These are phyloP conservation scores for Diabrotica virgifera DNA, from an alignment of 1,140 invertebrate genomes.

Conservation along the genomic window DNA sequence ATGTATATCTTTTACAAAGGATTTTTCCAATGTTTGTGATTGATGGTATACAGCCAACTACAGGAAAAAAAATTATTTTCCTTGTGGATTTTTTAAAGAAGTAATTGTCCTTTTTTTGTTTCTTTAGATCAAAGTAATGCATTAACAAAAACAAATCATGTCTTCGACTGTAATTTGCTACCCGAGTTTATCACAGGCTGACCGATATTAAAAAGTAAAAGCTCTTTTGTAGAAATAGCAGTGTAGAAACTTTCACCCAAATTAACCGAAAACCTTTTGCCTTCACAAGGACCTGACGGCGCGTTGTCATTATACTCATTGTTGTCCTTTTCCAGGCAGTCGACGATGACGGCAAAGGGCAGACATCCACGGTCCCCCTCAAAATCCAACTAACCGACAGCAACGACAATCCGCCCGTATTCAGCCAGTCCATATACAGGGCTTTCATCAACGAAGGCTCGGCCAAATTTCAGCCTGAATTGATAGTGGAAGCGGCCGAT, in stretches of 20 bases:
- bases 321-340: constrained; percentile 60
- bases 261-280: not conserved
- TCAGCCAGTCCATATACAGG: constrained; percentile 68
- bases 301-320: not conserved
- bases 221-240: not conserved
- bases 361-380: constrained; percentile 72
- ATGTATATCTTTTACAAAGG: too few relatives aligned
- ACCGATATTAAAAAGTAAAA: too few relatives aligned
- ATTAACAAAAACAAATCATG: too few relatives aligned
- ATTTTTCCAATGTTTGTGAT: too few relatives aligned
- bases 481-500: constrained; percentile 70
- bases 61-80: too few relatives aligned
- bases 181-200: too few relatives aligned
- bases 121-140: too few relatives aligned
- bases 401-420: constrained; percentile 84
- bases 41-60: too few relatives aligned
- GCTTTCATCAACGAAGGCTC: constrained; percentile 82
- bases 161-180: too few relatives aligned
- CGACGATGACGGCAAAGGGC: constrained; percentile 77
- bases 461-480: constrained; percentile 75
- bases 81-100: too few relatives aligned
- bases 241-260: not conserved
- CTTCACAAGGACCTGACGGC: not conserved
- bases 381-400: constrained; percentile 75
- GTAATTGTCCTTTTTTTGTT: too few relatives aligned